These are phyloP conservation scores for Eumeta japonica DNA, from an alignment of 1,140 invertebrate genomes.

Conservation along the genomic window DNA sequence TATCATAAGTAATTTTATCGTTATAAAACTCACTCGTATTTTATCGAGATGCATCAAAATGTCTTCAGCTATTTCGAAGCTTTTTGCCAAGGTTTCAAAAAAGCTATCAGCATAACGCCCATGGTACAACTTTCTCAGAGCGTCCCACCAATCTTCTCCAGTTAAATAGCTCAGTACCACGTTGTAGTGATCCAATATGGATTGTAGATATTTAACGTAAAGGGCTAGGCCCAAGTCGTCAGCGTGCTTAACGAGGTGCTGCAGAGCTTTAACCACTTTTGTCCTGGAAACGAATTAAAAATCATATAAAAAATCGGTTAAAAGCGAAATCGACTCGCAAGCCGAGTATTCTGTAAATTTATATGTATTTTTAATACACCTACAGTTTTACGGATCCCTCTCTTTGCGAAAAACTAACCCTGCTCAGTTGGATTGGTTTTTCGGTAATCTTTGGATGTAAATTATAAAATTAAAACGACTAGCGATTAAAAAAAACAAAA, in stretches of 20 bases:
- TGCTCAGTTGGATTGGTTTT: no score
- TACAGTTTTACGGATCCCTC: no score
- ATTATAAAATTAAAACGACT: no score
- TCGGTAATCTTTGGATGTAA: no score
- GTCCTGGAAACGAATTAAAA: constrained; percentile 23
- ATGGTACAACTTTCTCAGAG: constrained; percentile 27
- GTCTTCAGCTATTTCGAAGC: constrained; percentile 36
- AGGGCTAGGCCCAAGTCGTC: constrained; percentile 35
- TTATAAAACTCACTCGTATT: constrained; percentile 49
- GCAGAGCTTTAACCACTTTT: constrained; percentile 20
- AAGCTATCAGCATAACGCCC: constrained; percentile 28
- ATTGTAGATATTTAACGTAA: constrained; percentile 45
- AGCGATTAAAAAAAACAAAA: not conserved
- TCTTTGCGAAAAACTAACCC: no score
- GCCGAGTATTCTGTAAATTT: not conserved
- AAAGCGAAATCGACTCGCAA: constrained; percentile 4
- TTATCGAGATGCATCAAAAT: constrained; percentile 38
- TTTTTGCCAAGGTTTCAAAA: constrained; percentile 31
- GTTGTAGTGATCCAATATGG: constrained; percentile 29
- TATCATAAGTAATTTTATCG: no score
- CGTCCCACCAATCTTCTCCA: constrained; percentile 44
- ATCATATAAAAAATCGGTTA: no score
- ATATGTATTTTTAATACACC: no score
- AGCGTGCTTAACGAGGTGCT: constrained; percentile 28
- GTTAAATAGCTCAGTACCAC: constrained; percentile 35